phyloP scores from a whole-genome alignment of 2,113 vertebrate genomes.

The Engystomops pustulosus region DNA sequence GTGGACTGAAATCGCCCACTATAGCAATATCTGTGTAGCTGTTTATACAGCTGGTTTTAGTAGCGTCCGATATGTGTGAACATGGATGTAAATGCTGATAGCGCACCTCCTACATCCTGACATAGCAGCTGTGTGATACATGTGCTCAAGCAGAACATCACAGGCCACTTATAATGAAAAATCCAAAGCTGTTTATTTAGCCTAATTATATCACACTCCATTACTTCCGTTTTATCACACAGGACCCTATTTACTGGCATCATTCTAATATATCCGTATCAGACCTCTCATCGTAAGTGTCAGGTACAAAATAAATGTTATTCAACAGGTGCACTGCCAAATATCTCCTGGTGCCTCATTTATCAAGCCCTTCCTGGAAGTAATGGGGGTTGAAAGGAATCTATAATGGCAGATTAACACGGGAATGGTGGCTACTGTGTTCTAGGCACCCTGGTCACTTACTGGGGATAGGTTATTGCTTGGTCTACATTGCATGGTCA shows the following conservation, averaged over 20 bases:
- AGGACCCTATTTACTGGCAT: constrained; percentile 12
- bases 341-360: not conserved
- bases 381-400: not conserved
- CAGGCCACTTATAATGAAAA: constrained; percentile 14
- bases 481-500: too few relatives aligned
- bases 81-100: too few relatives aligned
- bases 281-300: too few relatives aligned
- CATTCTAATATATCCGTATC: too few relatives aligned
- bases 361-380: not conserved
- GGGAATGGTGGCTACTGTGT: not conserved
- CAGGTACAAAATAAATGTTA: too few relatives aligned
- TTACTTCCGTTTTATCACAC: constrained; percentile 39
- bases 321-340: constrained; percentile 19
- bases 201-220: constrained; percentile 24
- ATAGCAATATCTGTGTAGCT: too few relatives aligned
- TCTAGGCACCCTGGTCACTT: too few relatives aligned
- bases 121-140: not conserved
- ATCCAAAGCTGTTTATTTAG: constrained; percentile 37
- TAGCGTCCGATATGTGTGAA: too few relatives aligned
- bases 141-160: not conserved
- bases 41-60: too few relatives aligned
- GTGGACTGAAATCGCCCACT: too few relatives aligned
- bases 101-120: too few relatives aligned
- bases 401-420: not conserved
- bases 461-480: too few relatives aligned